phyloP scores from a whole-genome alignment of 2,888 invertebrate species.

The Philonicus albiceps region DNA sequence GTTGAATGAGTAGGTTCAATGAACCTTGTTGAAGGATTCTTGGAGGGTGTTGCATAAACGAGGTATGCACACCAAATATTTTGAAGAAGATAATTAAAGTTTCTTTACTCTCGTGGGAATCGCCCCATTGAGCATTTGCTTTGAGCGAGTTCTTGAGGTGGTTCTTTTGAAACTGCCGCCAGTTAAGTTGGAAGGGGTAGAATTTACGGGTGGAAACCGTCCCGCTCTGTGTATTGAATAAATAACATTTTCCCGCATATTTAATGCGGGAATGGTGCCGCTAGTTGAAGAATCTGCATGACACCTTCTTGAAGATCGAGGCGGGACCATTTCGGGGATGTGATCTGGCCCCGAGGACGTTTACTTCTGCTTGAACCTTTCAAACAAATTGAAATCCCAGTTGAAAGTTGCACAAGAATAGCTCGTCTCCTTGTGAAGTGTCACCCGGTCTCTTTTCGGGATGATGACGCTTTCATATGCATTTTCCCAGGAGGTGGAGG shows the following conservation, averaged over 20 bases:
- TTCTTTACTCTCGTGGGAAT: not conserved
- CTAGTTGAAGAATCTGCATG: not conserved
- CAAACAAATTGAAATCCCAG: not conserved
- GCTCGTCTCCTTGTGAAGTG: not conserved
- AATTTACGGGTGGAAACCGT: not conserved
- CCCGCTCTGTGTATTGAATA: not conserved
- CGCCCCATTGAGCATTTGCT: not conserved
- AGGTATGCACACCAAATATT: not conserved
- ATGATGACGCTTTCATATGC: not conserved
- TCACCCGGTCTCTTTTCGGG: not conserved
- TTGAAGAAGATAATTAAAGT: not conserved
- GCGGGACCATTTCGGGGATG: not conserved
- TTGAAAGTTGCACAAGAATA: not conserved
- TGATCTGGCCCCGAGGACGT: not conserved
- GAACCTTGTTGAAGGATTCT: not conserved
- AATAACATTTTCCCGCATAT: not conserved
- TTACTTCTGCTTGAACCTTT: not conserved
- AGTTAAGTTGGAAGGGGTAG: not conserved
- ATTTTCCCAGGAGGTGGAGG: not conserved
- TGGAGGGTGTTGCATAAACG: not conserved
- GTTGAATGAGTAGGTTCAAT: not conserved
- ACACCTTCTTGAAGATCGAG: not conserved
- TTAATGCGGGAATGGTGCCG: not conserved
- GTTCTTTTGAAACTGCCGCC: not conserved
- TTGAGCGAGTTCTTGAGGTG: not conserved